Percentiles rank a stretch among this genome's conserved stretches.
Conservation (phyloP, 53 echinoderm and acorn worm genomes). For the Luidia sarsii region DNA sequence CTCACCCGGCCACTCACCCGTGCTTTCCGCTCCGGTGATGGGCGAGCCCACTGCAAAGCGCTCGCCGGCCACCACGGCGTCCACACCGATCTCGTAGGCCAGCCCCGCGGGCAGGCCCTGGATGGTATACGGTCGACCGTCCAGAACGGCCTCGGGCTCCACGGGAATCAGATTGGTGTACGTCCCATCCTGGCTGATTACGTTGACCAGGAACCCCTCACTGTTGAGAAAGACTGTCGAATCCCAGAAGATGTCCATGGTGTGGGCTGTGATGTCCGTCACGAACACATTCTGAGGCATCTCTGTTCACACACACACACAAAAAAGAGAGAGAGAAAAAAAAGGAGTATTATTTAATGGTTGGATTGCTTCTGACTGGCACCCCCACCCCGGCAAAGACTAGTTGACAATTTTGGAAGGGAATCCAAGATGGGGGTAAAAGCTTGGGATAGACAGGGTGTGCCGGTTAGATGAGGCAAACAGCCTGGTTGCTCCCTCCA, state of each 20-base stretch:
- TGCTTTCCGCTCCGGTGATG: background rate
- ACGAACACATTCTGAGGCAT: constrained; percentile 15
- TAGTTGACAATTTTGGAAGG: too few relatives aligned
- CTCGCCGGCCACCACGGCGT: background rate
- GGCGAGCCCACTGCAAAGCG: constrained; percentile 23
- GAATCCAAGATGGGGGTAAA: too few relatives aligned
- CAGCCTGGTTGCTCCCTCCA: too few relatives aligned
- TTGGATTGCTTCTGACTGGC: too few relatives aligned
- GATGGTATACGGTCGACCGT: constrained; percentile 2
- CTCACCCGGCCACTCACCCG: background rate
- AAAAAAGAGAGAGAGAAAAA: too few relatives aligned
- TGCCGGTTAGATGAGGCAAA: too few relatives aligned
- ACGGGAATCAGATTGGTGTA: constrained; percentile 31
- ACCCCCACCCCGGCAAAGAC: too few relatives aligned
- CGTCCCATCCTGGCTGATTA: constrained; percentile 29
- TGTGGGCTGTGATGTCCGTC: background rate
- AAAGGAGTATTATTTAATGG: too few relatives aligned
- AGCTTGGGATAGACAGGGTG: too few relatives aligned
- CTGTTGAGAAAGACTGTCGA: background rate
- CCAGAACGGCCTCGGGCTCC: background rate
- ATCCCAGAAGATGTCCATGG: constrained; percentile 15
- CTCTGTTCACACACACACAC: too few relatives aligned
- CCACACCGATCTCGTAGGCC: constrained; percentile 30
- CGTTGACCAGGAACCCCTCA: constrained; percentile 1
- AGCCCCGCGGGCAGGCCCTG: constrained; percentile 8